phyloP scores from a whole-genome alignment of 2,113 vertebrate species.

The Muntiacus reevesi region DNA sequence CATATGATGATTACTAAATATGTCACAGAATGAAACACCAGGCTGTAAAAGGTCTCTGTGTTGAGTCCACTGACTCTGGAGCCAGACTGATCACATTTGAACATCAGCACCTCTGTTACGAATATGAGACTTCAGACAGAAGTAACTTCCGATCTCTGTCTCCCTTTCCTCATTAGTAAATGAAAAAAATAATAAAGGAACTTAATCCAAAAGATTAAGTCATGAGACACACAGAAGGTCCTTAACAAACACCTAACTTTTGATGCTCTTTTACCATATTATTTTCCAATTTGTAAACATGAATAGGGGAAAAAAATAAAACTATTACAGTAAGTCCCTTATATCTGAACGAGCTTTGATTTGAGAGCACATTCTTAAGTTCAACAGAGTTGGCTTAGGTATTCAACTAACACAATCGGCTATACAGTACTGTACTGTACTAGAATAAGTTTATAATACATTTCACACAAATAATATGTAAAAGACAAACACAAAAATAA shows the following conservation, averaged over 20 bases:
- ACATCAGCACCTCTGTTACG: background rate
- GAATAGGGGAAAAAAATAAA: background rate
- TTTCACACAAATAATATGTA: background rate
- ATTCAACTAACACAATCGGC: background rate
- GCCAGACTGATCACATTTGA: background rate
- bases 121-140: background rate
- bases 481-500: background rate
- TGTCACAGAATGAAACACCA: background rate
- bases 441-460: background rate
- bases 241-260: background rate
- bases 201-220: background rate
- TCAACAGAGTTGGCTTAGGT: background rate
- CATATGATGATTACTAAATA: background rate
- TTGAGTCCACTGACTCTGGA: background rate
- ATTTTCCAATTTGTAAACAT: slow-evolving; percentile 2
- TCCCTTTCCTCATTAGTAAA: background rate
- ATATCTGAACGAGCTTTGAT: background rate
- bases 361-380: background rate
- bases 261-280: background rate
- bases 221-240: background rate
- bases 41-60: background rate
- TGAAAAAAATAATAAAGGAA: background rate
- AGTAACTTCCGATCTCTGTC: background rate
- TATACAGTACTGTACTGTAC: background rate
- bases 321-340: background rate